Conservation (phyloP, 2,888 invertebrate genomes). For the Sarcophaga variegata region DNA sequence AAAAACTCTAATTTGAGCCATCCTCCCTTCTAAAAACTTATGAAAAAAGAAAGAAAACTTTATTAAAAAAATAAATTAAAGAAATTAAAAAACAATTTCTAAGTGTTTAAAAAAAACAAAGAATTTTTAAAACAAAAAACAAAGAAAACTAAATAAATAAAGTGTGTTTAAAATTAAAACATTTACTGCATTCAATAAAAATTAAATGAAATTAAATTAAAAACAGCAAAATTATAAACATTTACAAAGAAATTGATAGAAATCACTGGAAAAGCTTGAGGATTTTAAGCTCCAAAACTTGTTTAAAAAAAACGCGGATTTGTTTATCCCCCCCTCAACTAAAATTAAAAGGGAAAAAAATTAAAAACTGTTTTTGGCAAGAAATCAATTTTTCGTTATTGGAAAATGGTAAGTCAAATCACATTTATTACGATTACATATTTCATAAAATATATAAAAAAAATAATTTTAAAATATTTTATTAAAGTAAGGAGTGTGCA, state of each 20-base stretch:
- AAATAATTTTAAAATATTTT: too few relatives aligned
- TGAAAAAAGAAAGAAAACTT: conserved; percentile 37
- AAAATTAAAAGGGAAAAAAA: conserved; percentile 11
- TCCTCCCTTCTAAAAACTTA: background rate
- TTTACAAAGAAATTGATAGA: conserved; percentile 37
- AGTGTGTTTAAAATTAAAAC: conserved; percentile 51
- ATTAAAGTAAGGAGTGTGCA: too few relatives aligned
- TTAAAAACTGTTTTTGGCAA: background rate
- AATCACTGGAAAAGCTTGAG: conserved; percentile 2
- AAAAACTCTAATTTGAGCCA: too few relatives aligned
- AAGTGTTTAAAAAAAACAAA: conserved; percentile 19
- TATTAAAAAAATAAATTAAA: conserved; percentile 36
- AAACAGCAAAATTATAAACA: conserved; percentile 25
- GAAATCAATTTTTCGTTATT: conserved; percentile 19
- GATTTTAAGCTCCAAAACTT: background rate
- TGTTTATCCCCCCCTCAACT: conserved; percentile 2
- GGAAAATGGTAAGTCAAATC: conserved; percentile 43
- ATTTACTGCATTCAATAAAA: conserved; percentile 68
- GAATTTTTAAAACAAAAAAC: conserved; percentile 11
- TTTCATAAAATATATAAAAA: background rate
- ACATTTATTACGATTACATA: background rate
- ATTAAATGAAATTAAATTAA: conserved; percentile 42
- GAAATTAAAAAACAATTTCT: conserved; percentile 56
- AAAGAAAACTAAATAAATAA: conserved; percentile 71
- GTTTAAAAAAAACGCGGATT: background rate